Conservation (phyloP, 1,140 invertebrate genomes). For the Pseudomyrmex pallidus region DNA sequence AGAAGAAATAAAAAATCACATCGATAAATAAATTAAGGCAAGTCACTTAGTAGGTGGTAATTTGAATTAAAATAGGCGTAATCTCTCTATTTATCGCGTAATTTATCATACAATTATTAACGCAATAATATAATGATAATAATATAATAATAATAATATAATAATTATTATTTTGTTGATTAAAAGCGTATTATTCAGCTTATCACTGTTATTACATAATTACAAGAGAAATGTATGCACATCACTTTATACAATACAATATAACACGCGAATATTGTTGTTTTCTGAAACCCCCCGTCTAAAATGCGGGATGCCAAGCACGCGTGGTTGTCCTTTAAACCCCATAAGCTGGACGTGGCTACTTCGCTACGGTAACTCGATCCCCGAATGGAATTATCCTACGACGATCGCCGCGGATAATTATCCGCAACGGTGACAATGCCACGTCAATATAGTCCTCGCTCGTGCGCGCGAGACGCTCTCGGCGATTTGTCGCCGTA, state of each 20-base stretch:
- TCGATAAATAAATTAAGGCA: too few relatives aligned
- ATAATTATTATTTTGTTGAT: background rate
- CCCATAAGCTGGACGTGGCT: background rate
- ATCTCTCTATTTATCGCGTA: background rate
- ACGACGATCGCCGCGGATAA: slow-evolving; percentile 9
- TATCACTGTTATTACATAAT: background rate
- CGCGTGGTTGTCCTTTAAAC: background rate
- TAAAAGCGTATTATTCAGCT: background rate
- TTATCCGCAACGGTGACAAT: slow-evolving; percentile 21
- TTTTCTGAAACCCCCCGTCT: background rate
- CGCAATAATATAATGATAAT: too few relatives aligned
- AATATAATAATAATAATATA: slow-evolving; percentile 7
- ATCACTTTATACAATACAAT: too few relatives aligned
- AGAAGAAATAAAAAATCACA: too few relatives aligned
- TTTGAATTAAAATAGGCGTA: too few relatives aligned
- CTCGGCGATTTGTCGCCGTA: slow-evolving; percentile 42
- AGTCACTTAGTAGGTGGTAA: too few relatives aligned
- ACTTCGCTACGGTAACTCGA: slow-evolving; percentile 21
- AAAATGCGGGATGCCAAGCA: background rate
- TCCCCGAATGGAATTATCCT: slow-evolving; percentile 22
- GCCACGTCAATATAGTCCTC: background rate
- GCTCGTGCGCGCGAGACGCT: background rate
- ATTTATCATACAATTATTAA: background rate
- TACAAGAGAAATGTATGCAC: too few relatives aligned
- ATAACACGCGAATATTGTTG: background rate